Evolutionary conservation across 2,797 vertebrate genomes (phyloP).

Genomic region (Sebastes baramenuke): DNA sequence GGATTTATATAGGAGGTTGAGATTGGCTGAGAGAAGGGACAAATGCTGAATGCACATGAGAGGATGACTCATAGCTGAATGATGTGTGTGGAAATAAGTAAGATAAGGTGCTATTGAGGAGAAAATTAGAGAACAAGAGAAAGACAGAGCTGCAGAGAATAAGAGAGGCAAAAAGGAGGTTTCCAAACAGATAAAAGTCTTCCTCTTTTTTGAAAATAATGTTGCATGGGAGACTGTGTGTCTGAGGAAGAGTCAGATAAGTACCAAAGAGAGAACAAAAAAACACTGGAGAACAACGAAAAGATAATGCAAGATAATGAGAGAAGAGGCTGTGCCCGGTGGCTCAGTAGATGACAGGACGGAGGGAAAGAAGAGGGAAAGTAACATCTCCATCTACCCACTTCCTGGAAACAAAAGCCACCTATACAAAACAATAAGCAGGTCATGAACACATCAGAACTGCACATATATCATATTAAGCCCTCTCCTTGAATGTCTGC

Average conservation of each 20-base stretch:
- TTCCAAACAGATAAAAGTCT: background rate
- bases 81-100: slow-evolving; percentile 5
- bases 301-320: background rate
- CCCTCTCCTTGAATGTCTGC: background rate
- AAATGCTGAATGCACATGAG: slow-evolving; percentile 50
- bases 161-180: background rate
- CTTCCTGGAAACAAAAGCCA: background rate
- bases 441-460: background rate
- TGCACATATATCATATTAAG: background rate
- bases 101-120: background rate
- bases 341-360: background rate
- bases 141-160: background rate
- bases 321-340: background rate
- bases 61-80: slow-evolving; percentile 45
- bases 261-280: background rate
- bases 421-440: background rate
- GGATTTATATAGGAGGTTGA: slow-evolving; percentile 42
- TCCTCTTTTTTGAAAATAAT: background rate
- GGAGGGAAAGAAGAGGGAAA: background rate
- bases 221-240: background rate
- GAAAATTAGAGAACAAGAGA: background rate
- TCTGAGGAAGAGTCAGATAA: background rate
- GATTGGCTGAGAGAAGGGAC: slow-evolving; percentile 26
- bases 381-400: background rate
- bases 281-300: background rate